Conservation (phyloP, 2,888 invertebrate genomes). For the Lepetodrilus schrolli region DNA sequence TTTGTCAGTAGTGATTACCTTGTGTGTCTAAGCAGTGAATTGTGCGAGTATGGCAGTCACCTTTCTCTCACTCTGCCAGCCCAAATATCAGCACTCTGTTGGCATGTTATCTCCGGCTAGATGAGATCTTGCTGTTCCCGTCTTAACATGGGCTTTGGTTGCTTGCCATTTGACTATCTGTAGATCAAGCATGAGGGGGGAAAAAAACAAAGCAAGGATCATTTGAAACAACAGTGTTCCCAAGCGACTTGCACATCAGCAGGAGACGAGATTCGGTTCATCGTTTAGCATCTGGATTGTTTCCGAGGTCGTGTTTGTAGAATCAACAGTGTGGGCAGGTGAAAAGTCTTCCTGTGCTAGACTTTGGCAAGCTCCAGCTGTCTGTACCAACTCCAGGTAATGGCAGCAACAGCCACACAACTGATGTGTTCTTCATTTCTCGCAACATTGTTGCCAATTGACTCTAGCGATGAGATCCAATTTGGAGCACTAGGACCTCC, state of each 20-base stretch:
- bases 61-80: neutral
- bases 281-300: conserved; percentile 17
- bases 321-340: conserved; percentile 16
- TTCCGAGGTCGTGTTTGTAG: conserved; percentile 14
- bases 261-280: neutral
- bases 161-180: conserved; percentile 12
- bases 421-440: conserved; percentile 34
- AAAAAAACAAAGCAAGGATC: conserved; percentile 10
- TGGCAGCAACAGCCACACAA: conserved; percentile 23
- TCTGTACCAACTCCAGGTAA: conserved; percentile 21
- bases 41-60: neutral
- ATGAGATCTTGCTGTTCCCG: too few relatives aligned
- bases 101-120: neutral
- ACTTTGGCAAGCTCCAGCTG: conserved; percentile 5
- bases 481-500: conserved; percentile 17
- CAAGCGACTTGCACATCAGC: neutral
- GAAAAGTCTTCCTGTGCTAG: neutral
- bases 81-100: neutral
- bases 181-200: conserved; percentile 9
- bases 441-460: conserved; percentile 24
- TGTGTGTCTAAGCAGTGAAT: conserved; percentile 11
- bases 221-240: conserved; percentile 26
- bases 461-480: conserved; percentile 24
- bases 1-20: neutral
- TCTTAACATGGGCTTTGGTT: neutral